Base-by-base conservation (phyloP, 2,888 invertebrate species). In the Stegophylla sp. region DNA sequence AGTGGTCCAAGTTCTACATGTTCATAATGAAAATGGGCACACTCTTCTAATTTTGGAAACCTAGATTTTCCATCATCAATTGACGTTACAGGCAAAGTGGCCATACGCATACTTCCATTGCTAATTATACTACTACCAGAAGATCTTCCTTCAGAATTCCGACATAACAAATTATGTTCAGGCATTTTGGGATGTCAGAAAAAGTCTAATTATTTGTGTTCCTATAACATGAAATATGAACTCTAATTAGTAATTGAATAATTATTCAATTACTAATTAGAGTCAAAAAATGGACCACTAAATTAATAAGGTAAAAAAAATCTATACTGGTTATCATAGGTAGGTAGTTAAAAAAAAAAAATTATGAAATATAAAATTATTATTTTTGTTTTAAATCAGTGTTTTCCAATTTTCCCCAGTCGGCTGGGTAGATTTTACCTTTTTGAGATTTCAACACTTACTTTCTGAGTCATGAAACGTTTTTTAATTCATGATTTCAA, bases 21-120 rank as follows among this genome's bases (percentile, higher is more conserved):
- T 86, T 98, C 97, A 88, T 98, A 98, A 88, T 98, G 98, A 88
- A 98, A 98, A 87, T 98, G 98, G 7, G 97, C 97, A 88, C 98
- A 98, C 86, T 98, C 97, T 87, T 97, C 96, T 83, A 98, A 90
- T 86, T 94, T 93, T 75, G 94, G 94, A 88, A 95, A 94, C 79
- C 92, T 89, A 84, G 91, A 90, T 59, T 83, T 83, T 61, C 84
- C 83, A 56, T 84, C 83, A 69, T 84, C 84, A 71, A 84, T 77
- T 41, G 84, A 83, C 82, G 83, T 83, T n/a, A 83, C 20, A 34
- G 79, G 79, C 51, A 79, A 69, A 10, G 82, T 69, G 7, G 82
- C 64, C 48, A 82, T 56, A 1, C 82, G 81, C 41, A 82, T 69
- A 71, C 82, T 82, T 45, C 82, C 71, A 48, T 72, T 71, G 56